Evolutionary conservation across 2,113 vertebrate genomes (phyloP).

Genomic region (Malurus elegans): DNA sequence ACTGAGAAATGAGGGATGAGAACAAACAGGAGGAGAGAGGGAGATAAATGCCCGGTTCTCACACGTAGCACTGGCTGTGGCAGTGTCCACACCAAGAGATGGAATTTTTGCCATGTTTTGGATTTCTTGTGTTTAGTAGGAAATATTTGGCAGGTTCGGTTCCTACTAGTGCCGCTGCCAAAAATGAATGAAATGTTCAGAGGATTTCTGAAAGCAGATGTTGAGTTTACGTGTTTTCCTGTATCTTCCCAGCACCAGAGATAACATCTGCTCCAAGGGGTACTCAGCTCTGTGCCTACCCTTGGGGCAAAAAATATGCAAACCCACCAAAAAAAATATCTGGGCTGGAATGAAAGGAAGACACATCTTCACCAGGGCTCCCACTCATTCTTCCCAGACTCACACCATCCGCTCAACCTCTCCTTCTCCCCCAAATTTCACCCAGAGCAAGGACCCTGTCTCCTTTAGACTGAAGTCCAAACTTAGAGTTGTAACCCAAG

Average conservation of each 20-base stretch:
- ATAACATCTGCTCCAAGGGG: neutral
- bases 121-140: neutral
- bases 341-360: fast-evolving
- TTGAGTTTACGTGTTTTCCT: neutral
- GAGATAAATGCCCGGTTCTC: neutral
- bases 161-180: neutral
- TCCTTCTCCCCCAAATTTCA: neutral
- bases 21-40: neutral
- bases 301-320: neutral
- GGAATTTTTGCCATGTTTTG: neutral
- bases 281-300: neutral
- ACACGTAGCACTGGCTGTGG: fast-evolving
- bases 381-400: fast-evolving
- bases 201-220: neutral
- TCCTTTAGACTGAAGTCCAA: neutral
- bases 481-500: neutral
- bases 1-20: neutral
- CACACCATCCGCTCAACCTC: neutral
- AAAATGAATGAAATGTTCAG: fast-evolving
- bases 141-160: neutral
- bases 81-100: neutral
- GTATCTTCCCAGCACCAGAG: neutral
- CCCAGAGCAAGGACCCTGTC: neutral
- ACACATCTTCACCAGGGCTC: neutral
- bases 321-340: neutral